Percentiles rank a stretch among this genome's conserved stretches.
These are phyloP conservation scores for Chaitophorus viminalis DNA, from an alignment of 2,888 invertebrate genomes.

Conservation along the genomic window DNA sequence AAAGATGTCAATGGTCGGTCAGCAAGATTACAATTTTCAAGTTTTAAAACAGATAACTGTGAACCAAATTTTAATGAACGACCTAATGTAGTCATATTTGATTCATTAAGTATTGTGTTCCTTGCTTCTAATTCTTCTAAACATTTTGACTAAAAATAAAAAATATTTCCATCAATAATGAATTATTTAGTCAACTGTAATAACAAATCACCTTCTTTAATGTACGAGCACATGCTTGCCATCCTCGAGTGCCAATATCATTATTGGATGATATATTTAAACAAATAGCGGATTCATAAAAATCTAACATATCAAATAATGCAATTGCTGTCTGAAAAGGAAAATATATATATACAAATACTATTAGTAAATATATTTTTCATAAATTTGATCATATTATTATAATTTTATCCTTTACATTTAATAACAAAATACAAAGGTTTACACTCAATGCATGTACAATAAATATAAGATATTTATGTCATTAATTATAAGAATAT, in stretches of 20 bases:
- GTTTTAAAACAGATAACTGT: conserved; percentile 77
- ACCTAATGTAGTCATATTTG: conserved; percentile 78
- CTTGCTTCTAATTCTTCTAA: conserved; percentile 76
- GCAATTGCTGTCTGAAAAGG: conserved; percentile 73
- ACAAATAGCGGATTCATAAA: conserved; percentile 83
- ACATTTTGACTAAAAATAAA: conserved; percentile 73
- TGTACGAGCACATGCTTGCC: conserved; percentile 84
- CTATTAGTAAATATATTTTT: background rate
- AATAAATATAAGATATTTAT: too few species aligned
- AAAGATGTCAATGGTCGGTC: conserved; percentile 80
- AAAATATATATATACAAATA: background rate
- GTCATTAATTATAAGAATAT: too few species aligned
- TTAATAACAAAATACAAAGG: too few species aligned
- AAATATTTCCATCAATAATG: background rate
- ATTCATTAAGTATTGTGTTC: conserved; percentile 75
- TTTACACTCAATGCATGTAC: too few species aligned
- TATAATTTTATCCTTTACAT: too few species aligned
- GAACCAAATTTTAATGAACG: conserved; percentile 78
- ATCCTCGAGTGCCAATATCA: conserved; percentile 80
- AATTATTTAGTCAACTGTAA: conserved; percentile 11
- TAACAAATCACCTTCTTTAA: conserved; percentile 75
- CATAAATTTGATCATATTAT: background rate
- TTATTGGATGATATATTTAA: conserved; percentile 82
- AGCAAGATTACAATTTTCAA: conserved; percentile 80
- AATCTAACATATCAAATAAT: conserved; percentile 91